Evolutionary conservation across 2,888 invertebrate genomes (phyloP).

Genomic region (Spisula subtruncata): DNA sequence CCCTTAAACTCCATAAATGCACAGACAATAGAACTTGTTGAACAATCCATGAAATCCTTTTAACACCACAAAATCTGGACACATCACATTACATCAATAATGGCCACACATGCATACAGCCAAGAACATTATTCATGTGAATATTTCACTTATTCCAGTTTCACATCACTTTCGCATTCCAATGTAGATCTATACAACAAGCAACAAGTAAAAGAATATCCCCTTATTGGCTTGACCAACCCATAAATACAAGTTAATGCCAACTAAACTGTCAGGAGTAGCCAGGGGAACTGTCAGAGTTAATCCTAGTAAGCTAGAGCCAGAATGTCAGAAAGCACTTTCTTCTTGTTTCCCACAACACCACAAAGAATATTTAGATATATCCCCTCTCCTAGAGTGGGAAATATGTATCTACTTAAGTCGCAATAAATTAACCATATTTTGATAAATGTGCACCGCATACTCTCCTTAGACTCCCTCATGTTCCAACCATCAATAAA

Average conservation of each 20-base stretch:
- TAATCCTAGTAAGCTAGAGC: not conserved
- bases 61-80: no score
- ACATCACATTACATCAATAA: no score
- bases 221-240: not conserved
- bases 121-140: not conserved
- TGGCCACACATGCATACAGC: no score
- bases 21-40: no score
- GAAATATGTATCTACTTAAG: constrained; percentile 12
- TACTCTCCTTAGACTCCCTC: not conserved
- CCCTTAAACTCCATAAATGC: no score
- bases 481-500: not conserved
- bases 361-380: no score
- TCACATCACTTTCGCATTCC: not conserved
- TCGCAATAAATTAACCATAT: not conserved
- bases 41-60: no score
- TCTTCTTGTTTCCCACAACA: not conserved
- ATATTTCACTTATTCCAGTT: not conserved
- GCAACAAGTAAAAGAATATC: not conserved
- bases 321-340: not conserved
- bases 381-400: not conserved
- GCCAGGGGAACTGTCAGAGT: not conserved
- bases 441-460: not conserved
- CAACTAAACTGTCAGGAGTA: no score
- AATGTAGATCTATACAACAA: not conserved
- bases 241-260: not conserved